Percentiles rank a stretch among this genome's conserved stretches.
Conservation (phyloP, 2,797 vertebrate species). For the Fundulus diaphanus region DNA sequence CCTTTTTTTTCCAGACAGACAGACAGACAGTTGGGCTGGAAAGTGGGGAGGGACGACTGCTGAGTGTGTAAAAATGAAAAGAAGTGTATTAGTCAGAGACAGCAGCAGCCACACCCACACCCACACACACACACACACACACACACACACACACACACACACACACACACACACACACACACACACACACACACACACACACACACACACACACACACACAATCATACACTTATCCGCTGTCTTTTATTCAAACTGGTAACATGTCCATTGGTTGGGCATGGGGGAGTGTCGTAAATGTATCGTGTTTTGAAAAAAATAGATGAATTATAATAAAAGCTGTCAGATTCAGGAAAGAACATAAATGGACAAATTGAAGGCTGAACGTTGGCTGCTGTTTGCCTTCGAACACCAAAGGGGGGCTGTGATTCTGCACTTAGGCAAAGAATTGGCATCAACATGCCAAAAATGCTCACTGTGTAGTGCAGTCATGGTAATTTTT, state of each 20-base stretch:
- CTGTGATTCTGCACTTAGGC: conserved; percentile 8
- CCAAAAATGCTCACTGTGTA: not conserved
- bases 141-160: conserved; percentile 17
- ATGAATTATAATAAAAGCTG: not conserved
- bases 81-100: conserved; percentile 50
- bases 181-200: conserved; percentile 23
- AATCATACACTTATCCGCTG: conserved; percentile 12
- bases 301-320: not conserved
- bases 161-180: conserved; percentile 23
- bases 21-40: conserved; percentile 46
- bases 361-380: not conserved
- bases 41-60: conserved; percentile 56
- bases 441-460: not conserved
- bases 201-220: conserved; percentile 48
- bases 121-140: conserved; percentile 23
- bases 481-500: conserved; percentile 1
- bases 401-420: not conserved
- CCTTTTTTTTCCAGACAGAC: conserved; percentile 49
- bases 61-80: conserved; percentile 68
- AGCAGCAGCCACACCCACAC: conserved; percentile 50
- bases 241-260: conserved; percentile 4
- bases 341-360: not conserved
- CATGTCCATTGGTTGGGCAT: conserved; percentile 5
- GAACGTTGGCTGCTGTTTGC: not conserved
- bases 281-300: conserved; percentile 7